Evolutionary conservation across 1,140 invertebrate species (phyloP).

Genomic region (Bombus ignitus): DNA sequence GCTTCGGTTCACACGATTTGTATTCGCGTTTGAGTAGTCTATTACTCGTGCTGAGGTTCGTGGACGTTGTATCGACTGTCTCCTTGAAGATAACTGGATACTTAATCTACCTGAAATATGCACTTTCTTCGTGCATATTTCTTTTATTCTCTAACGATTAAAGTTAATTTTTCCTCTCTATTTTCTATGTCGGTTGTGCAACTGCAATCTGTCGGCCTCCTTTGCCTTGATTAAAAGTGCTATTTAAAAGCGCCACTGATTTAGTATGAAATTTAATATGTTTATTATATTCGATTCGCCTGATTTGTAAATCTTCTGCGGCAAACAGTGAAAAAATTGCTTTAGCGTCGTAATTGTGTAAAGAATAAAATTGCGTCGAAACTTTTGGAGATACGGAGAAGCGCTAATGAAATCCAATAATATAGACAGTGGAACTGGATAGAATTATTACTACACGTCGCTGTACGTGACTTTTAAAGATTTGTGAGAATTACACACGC

Average conservation of each 20-base stretch:
- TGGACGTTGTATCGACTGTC: background rate
- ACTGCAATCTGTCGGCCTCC: too few relatives aligned
- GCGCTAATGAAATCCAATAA: too few relatives aligned
- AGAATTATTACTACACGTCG: too few relatives aligned
- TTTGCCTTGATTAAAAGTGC: background rate
- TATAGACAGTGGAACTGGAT: too few relatives aligned
- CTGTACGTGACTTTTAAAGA: background rate
- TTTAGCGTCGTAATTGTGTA: too few relatives aligned
- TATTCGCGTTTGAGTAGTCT: slow-evolving; percentile 47
- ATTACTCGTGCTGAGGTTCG: slow-evolving; percentile 15
- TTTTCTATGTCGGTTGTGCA: background rate
- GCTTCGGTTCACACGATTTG: slow-evolving; percentile 65
- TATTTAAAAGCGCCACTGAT: too few relatives aligned
- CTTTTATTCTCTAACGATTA: background rate
- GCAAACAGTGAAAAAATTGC: too few relatives aligned
- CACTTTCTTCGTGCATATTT: background rate
- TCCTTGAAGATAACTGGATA: background rate
- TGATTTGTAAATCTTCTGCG: too few relatives aligned
- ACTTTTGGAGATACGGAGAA: too few relatives aligned
- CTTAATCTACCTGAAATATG: background rate
- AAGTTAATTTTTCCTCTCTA: background rate
- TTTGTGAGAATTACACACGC: slow-evolving; percentile 46
- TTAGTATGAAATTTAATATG: too few relatives aligned
- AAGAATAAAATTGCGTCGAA: too few relatives aligned
- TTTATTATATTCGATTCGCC: too few relatives aligned